These are phyloP conservation scores for Pelosia muscerda DNA, from an alignment of 2,888 invertebrate species.

Conservation along the genomic window DNA sequence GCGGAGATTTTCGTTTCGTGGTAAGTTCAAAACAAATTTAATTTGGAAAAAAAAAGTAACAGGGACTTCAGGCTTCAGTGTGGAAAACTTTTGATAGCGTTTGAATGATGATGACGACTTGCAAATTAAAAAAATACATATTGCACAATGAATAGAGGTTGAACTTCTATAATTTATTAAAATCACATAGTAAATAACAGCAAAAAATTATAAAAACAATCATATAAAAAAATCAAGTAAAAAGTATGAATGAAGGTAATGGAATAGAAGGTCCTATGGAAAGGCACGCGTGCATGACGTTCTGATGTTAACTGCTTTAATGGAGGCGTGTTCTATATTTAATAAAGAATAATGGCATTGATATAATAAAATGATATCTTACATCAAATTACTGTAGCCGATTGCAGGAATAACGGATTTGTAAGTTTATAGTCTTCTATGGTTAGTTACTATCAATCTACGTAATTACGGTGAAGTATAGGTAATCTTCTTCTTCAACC, in stretches of 20 bases:
- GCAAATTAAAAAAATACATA: no score
- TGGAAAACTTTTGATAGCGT: no score
- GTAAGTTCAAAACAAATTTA: background rate
- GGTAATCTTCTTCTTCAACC: background rate
- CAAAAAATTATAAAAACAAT: constrained; percentile 8
- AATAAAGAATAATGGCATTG: constrained; percentile 3
- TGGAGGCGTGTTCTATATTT: constrained; percentile 29
- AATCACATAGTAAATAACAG: no score
- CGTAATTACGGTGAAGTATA: background rate
- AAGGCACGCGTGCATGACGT: constrained; percentile 51
- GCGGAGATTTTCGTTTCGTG: background rate
- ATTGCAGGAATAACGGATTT: constrained; percentile 6
- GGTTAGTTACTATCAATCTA: background rate
- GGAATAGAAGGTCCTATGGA: constrained; percentile 32
- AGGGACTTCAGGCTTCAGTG: no score
- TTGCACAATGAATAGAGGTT: no score
- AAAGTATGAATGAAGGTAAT: constrained; percentile 21
- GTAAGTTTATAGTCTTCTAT: background rate
- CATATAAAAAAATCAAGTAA: constrained; percentile 10
- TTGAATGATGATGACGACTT: no score
- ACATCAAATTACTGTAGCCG: background rate
- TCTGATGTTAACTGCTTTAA: constrained; percentile 14
- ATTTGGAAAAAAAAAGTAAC: no score
- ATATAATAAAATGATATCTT: constrained; percentile 3
- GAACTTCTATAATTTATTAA: no score